Evolutionary conservation across 2,888 invertebrate species (phyloP), one percentile per base, ranked within the genome.

Genomic region (Eupithecia vulgata): DNA sequence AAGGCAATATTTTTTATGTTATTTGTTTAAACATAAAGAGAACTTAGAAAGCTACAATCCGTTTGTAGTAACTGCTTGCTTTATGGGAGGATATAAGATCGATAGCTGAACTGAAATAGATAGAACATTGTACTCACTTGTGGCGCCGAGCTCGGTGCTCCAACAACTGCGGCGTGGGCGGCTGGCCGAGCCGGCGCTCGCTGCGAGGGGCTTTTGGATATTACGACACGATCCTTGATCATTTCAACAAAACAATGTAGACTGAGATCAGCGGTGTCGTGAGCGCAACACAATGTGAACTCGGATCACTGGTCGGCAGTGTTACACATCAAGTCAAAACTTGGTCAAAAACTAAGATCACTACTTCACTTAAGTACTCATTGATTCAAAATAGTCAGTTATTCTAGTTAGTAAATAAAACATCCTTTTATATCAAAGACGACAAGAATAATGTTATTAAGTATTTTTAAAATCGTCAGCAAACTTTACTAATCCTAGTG

Each of bases 51-150:
- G 17, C 17, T 45, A 57, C 6, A 57, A 21, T 12, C 25, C 25
- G 52, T 30, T 61, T 61, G 59, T 34, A 3, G 21, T 59, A 59
- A 13, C 10, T 59, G 5, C 25, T 30, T 30, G 34, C 30, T 15
- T 30, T 30, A 2, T 0, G 34, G 15, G 61, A 61, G 61, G 57
- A 57, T 52, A 42, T 37, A 30, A 74, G 71, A 74, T 74, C 74
- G 71, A 74, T 74, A 67, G 21, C 59, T 52, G 48, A 7, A 13
- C 34, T 35, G 3, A 34, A 71, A 67, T 74, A 74, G 48, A 61
- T 10, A 17, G 61, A 8, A 59, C 34, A 17, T 61, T 61, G 74
- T 74, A 74, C 71, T 74, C 71, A 74, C 74, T 66, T 61, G 74
- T 42, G 66, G 42, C 69, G 71, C 69, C 67, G 67, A 35, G 25